A percentile compares a stretch with the other conserved stretches of the same genome.
Conservation (phyloP, 2,888 invertebrate species). For the Crossocerus cetratus region DNA sequence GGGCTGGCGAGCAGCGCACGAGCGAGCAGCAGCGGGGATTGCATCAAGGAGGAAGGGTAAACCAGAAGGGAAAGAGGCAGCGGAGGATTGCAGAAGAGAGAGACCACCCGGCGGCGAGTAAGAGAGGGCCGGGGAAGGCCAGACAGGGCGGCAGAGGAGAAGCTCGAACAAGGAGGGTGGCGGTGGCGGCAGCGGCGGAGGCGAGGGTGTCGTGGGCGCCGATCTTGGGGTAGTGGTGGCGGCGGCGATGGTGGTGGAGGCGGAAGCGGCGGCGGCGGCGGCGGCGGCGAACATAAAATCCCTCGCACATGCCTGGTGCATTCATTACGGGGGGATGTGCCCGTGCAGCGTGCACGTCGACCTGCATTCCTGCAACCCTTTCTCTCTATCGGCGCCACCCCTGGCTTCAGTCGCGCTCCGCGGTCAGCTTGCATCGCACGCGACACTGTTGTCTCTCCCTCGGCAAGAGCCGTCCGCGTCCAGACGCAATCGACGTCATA, state of each 20-base stretch:
- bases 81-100: neutral
- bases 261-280: conserved; percentile 52
- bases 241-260: conserved; percentile 36
- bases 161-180: conserved; percentile 29
- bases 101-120: neutral
- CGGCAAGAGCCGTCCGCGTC: conserved; percentile 31
- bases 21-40: conserved; percentile 23
- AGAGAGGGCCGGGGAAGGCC: conserved; percentile 17
- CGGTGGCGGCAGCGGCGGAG: conserved; percentile 39
- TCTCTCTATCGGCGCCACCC: conserved; percentile 59
- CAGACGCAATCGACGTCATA: conserved; percentile 27
- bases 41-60: conserved; percentile 3
- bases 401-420: conserved; percentile 63
- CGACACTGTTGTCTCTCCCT: conserved; percentile 52
- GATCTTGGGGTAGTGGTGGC: conserved; percentile 55
- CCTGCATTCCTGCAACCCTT: conserved; percentile 68
- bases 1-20: conserved; percentile 20
- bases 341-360: conserved; percentile 73
- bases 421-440: conserved; percentile 60
- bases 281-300: conserved; percentile 74
- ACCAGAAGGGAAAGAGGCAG: conserved; percentile 9
- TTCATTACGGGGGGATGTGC: conserved; percentile 76
- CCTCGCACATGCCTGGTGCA: conserved; percentile 77
- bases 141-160: conserved; percentile 23
- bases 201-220: conserved; percentile 49